phyloP scores from a whole-genome alignment of 2,113 vertebrate species.

The Pao palembangensis region DNA sequence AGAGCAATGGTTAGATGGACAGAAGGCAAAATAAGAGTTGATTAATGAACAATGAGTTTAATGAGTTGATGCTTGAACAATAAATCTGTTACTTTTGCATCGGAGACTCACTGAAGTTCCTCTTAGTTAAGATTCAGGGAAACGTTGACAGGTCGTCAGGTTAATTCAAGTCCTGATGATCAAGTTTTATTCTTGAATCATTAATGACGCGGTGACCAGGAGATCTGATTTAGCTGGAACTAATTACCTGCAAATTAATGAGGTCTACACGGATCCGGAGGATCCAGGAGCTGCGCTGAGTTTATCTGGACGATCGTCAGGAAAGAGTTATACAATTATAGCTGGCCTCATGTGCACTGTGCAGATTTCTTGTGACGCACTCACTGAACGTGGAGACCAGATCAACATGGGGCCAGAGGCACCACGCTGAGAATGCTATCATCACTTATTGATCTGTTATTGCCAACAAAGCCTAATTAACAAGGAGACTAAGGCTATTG shows the following conservation, averaged over 20 bases:
- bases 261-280: slow-evolving; percentile 16
- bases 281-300: not conserved
- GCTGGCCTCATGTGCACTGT: slow-evolving; percentile 1
- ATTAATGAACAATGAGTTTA: too few relatives aligned
- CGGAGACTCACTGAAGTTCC: too few relatives aligned
- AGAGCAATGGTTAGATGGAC: too few relatives aligned
- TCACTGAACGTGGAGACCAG: slow-evolving; percentile 6
- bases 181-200: slow-evolving; percentile 14
- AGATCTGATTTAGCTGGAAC: slow-evolving; percentile 26
- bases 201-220: slow-evolving; percentile 29
- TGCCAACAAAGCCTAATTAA: slow-evolving; percentile 27
- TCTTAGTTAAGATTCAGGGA: too few relatives aligned
- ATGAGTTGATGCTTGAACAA: too few relatives aligned
- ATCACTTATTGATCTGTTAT: slow-evolving; percentile 27
- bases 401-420: not conserved
- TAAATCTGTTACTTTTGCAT: too few relatives aligned
- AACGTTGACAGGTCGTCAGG: not conserved
- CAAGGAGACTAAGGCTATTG: not conserved
- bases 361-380: slow-evolving; percentile 6
- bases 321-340: not conserved
- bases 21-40: too few relatives aligned
- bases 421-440: not conserved
- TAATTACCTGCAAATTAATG: slow-evolving; percentile 41
- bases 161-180: slow-evolving; percentile 4
- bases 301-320: slow-evolving; percentile 1